Base-by-base conservation (phyloP, 2,113 vertebrate genomes). In the Hystrix cristata region DNA sequence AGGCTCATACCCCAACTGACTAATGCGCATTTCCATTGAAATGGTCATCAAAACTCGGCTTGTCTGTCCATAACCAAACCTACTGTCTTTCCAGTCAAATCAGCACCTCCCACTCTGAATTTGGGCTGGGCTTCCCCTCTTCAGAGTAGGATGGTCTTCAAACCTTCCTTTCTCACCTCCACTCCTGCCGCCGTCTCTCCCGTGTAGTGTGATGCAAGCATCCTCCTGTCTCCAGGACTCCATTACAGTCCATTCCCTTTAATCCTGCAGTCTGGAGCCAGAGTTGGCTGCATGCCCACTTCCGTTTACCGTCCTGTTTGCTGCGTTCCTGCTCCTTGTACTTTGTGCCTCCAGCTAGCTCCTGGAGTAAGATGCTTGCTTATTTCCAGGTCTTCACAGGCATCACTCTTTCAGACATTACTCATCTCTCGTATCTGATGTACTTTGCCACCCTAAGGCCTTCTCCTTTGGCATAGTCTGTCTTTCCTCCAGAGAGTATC, bases 101-200 rank as follows among this genome's bases (percentile, higher is more conserved):
- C 60, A 59, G 23, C 21, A 71, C 6, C 25, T 34, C 55, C 12
- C 19, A 4, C 15, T 72, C 25, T 5, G 8, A 29, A 18, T 27
- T 51, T 11, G 55, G 0, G 21, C 0, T 18, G 31, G 53, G 43
- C 0, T n/a, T 74, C 27, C 13, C 23, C 23, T 27, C 13, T 46
- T 85, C 34, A 4, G 57, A 43, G 31, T n/a, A 74, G 19, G 19
- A n/a, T 12, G 23, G 21, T 79, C 74, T 71, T 62, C 7, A 25
- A 14, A 6, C 5, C 55, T n/a, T 0, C 74, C 0, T 5, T 5
- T 0, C 46, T 81, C 0, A 0, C 27, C 69, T 67, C 57, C 53
- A 19, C 21, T 57, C 19, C 51, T 0, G 8, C 34, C 5, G 3
- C 29, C 15, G 0, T 43, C 51, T n/a, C 34, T 79, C 67, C 7